Evolutionary conservation across 2,113 vertebrate species (phyloP).

Genomic region (Aix galericulata): DNA sequence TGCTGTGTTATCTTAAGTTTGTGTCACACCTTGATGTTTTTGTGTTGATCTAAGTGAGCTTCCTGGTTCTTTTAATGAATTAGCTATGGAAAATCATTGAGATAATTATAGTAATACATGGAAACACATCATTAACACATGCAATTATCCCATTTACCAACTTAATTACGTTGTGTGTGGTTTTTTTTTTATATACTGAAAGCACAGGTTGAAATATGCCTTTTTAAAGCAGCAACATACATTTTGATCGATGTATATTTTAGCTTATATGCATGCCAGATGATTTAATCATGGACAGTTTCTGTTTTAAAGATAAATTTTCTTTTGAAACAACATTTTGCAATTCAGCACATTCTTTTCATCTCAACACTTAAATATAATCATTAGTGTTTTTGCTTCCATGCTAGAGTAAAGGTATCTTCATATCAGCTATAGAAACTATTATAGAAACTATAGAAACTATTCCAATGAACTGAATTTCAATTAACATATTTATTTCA

Average conservation of each 20-base stretch:
- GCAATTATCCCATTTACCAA: constrained; percentile 70
- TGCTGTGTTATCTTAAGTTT: constrained; percentile 63
- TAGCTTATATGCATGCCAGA: neutral
- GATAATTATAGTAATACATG: constrained; percentile 74
- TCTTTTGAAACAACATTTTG: neutral
- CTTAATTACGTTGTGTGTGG: constrained; percentile 56
- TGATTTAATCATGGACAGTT: neutral
- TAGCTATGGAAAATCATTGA: constrained; percentile 72
- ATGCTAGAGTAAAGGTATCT: neutral
- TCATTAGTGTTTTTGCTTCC: neutral
- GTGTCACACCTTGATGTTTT: constrained; percentile 70
- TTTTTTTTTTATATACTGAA: constrained; percentile 19
- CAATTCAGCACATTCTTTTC: neutral
- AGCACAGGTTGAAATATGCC: constrained; percentile 44
- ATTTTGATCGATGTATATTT: neutral
- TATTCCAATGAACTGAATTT: neutral
- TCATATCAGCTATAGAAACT: neutral
- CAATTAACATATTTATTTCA: neutral
- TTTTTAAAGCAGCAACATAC: constrained; percentile 30
- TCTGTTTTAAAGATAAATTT: neutral
- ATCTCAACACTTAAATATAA: neutral
- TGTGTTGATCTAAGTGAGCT: constrained; percentile 73
- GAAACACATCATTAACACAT: constrained; percentile 75
- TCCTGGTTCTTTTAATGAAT: constrained; percentile 73
- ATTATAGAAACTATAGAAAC: neutral